A percentile compares a stretch with the other conserved stretches of the same genome.
Evolutionary conservation across 2,888 invertebrate species (phyloP).

Genomic region (Luperina testacea): DNA sequence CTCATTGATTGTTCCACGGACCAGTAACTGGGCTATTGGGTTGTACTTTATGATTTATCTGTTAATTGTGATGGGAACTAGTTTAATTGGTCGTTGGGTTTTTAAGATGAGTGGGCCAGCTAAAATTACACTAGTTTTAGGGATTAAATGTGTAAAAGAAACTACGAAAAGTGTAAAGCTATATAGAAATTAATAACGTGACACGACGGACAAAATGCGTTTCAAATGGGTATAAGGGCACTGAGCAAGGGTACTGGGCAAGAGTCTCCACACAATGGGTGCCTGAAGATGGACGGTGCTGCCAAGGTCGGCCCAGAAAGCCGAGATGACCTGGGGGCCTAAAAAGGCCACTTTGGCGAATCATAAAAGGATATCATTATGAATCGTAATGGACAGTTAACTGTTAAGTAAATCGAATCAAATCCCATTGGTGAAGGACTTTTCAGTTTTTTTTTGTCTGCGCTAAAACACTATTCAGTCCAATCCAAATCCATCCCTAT

Average conservation of each 20-base stretch:
- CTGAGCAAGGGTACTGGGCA: no score
- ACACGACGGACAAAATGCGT: background rate
- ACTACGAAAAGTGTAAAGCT: background rate
- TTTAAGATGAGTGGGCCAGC: background rate
- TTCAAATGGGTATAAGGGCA: background rate
- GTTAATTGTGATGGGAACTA: constrained; percentile 18
- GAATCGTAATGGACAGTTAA: no score
- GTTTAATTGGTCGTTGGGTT: background rate
- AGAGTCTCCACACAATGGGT: background rate
- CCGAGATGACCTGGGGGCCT: background rate
- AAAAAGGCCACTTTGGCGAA: no score
- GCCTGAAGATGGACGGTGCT: background rate
- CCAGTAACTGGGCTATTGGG: constrained; percentile 28
- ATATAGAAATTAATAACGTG: background rate
- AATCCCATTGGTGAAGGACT: no score
- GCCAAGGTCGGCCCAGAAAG: background rate
- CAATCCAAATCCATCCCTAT: no score
- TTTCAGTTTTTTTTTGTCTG: no score
- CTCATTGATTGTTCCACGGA: constrained; percentile 51
- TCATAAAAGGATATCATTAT: no score
- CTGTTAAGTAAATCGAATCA: no score
- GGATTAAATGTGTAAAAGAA: background rate
- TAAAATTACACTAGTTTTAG: background rate
- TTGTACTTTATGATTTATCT: constrained; percentile 45
- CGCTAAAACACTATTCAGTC: no score